Conservation (phyloP, 2,888 invertebrate species). For the Dryobota labecula region DNA sequence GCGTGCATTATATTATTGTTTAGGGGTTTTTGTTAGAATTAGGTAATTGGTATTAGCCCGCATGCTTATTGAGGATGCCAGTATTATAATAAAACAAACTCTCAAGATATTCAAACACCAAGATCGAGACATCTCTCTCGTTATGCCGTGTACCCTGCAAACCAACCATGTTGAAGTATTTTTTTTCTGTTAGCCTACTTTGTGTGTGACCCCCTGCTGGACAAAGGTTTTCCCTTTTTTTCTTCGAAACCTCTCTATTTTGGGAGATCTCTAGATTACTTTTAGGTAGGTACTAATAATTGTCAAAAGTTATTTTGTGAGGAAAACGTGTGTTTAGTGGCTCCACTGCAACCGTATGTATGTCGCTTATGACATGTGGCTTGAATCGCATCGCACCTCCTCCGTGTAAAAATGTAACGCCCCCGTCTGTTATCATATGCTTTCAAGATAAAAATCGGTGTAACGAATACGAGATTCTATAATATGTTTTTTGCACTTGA, state of each 20-base stretch:
- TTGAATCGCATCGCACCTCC: constrained; percentile 55
- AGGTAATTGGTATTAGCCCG: too few species aligned
- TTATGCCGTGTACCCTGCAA: background rate
- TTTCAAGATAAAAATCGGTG: constrained; percentile 14
- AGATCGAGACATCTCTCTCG: background rate
- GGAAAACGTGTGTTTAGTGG: constrained; percentile 21
- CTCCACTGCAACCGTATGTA: constrained; percentile 34
- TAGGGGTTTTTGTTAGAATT: too few species aligned
- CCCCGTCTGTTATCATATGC: constrained; percentile 29
- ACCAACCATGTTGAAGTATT: background rate
- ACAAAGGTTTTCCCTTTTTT: too few species aligned
- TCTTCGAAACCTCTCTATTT: too few species aligned
- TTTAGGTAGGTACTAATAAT: too few species aligned
- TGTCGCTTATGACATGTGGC: constrained; percentile 55
- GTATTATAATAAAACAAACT: background rate
- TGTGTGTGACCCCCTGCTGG: too few species aligned
- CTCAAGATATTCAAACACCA: too few species aligned
- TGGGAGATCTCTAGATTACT: too few species aligned
- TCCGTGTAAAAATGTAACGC: constrained; percentile 48
- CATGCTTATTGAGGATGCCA: background rate
- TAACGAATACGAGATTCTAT: constrained; percentile 1
- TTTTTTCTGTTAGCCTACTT: too few species aligned
- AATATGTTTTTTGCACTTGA: background rate
- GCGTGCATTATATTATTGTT: background rate
- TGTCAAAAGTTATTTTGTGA: background rate